Percentiles rank a stretch among this genome's conserved stretches.
phyloP scores from a whole-genome alignment of 2,888 invertebrate genomes.

The Lissocephala sabroskyi region DNA sequence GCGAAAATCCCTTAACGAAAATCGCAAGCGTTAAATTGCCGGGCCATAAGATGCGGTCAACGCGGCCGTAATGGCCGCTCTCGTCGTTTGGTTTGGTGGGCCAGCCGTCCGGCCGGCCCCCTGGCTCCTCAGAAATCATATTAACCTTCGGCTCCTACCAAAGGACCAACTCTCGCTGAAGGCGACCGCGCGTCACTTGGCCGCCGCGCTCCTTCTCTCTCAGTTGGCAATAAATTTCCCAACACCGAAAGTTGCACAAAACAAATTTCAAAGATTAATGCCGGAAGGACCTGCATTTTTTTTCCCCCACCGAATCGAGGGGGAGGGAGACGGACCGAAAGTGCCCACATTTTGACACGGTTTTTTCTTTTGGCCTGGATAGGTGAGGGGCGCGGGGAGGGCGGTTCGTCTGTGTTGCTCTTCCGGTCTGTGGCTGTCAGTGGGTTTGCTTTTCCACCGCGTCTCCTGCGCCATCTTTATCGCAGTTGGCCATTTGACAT shows the following conservation, averaged over 20 bases:
- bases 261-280: slow-evolving; percentile 55
- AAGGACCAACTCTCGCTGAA: not conserved
- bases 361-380: too few species aligned
- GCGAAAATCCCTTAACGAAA: slow-evolving; percentile 45
- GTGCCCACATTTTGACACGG: slow-evolving; percentile 23
- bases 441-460: not conserved
- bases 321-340: too few species aligned
- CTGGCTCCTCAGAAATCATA: not conserved
- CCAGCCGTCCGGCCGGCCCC: not conserved
- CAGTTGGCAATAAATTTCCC: slow-evolving; percentile 4
- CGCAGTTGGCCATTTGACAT: slow-evolving; percentile 6
- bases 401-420: too few species aligned
- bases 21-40: slow-evolving; percentile 60
- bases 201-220: not conserved
- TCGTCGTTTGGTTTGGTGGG: not conserved
- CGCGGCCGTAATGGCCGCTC: not conserved
- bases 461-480: not conserved
- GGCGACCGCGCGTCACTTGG: not conserved
- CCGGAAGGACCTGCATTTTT: slow-evolving; percentile 11
- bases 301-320: too few species aligned
- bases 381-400: too few species aligned
- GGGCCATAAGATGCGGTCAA: slow-evolving; percentile 38
- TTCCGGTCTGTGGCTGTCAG: not conserved
- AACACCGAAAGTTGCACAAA: slow-evolving; percentile 22
- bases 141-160: not conserved